Base-by-base conservation (phyloP, 2,888 invertebrate genomes). In the Clistopyga incitator region DNA sequence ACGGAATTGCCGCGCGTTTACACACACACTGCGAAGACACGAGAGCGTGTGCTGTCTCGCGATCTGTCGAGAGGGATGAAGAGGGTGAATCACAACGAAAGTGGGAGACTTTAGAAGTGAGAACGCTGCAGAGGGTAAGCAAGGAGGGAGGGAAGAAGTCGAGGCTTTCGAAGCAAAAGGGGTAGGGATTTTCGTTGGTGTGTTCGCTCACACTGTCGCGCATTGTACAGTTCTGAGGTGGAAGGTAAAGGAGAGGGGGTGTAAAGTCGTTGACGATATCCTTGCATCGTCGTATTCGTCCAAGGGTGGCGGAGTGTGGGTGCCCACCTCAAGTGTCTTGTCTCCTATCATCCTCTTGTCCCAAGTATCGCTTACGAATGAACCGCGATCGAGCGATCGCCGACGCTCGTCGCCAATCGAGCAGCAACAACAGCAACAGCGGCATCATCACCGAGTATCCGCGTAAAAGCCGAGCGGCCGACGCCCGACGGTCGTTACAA, bases 351-450 rank as follows among this genome's bases (percentile, higher is more conserved):
- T 90, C 91, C 89, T 90, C 89, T 90, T 89, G 90, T 91, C 86
- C 89, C 89, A 88, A 90, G 89, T 90, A 90, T 90, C 91, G 90
- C 88, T 90, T 90, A 91, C 90, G 90, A 90, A 90, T 90, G 91
- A 91, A 90, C 90, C 89, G 90, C 90, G 90, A 91, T 91, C 90
- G 90, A 89, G 87, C 87, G 90, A 91, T 90, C 89, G 90, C 87
- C 87, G 88, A 84, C 90, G 87, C 88, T 90, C 89, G 87, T 85
- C 82, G 86, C 87, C 84, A 86, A 86, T 83, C 86, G 81, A 84
- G 82, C 81, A 84, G 84, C 76, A 85, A 74, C 82, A 81, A 81
- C 82, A 81, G 77, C 79, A 75, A 85, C 82, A 67, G 82, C 78
- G 64, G 72, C 78, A 65, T 78, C 77, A 74, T 71, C 77, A 74